Evolutionary conservation across 1,140 invertebrate genomes (phyloP).

Genomic region (Lordiphosa clarofinis): DNA sequence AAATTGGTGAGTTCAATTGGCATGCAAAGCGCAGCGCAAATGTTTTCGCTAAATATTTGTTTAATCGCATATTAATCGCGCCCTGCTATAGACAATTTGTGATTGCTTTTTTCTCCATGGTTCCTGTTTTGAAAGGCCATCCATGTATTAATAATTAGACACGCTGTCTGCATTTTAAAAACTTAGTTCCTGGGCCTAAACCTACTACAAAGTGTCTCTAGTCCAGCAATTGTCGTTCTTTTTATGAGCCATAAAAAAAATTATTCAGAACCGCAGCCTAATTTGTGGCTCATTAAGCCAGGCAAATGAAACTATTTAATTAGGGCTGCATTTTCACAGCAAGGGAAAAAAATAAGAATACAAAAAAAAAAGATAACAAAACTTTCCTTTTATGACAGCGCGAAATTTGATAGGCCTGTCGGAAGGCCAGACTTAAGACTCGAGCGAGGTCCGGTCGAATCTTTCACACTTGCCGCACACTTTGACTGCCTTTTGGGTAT

Average conservation of each 20-base stretch:
- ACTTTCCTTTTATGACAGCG: slow-evolving; percentile 48
- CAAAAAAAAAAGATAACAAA: slow-evolving; percentile 22
- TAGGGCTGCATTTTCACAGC: slow-evolving; percentile 27
- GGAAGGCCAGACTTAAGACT: slow-evolving; percentile 19
- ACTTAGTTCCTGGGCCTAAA: neutral
- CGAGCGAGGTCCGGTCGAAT: slow-evolving; percentile 39
- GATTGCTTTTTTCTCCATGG: slow-evolving; percentile 6
- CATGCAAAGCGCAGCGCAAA: slow-evolving; percentile 44
- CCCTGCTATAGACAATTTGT: slow-evolving; percentile 58
- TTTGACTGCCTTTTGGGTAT: slow-evolving; percentile 29
- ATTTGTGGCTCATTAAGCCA: slow-evolving; percentile 52
- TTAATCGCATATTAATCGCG: slow-evolving; percentile 77
- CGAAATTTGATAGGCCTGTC: slow-evolving; percentile 63
- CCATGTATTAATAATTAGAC: slow-evolving; percentile 67
- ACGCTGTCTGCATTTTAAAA: slow-evolving; percentile 65
- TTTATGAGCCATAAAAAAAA: slow-evolving; percentile 53
- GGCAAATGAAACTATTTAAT: slow-evolving; percentile 67
- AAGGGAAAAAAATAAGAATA: slow-evolving; percentile 20
- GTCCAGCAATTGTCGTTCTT: slow-evolving; percentile 50
- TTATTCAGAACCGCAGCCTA: slow-evolving; percentile 35
- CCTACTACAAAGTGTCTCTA: slow-evolving; percentile 49
- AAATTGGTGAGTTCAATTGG: slow-evolving; percentile 43
- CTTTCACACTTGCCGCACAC: slow-evolving; percentile 77
- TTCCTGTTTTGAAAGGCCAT: slow-evolving; percentile 6
- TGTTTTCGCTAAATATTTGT: slow-evolving; percentile 78